Base-by-base conservation (phyloP, 2,113 vertebrate species). In the Acanthisitta chloris region DNA sequence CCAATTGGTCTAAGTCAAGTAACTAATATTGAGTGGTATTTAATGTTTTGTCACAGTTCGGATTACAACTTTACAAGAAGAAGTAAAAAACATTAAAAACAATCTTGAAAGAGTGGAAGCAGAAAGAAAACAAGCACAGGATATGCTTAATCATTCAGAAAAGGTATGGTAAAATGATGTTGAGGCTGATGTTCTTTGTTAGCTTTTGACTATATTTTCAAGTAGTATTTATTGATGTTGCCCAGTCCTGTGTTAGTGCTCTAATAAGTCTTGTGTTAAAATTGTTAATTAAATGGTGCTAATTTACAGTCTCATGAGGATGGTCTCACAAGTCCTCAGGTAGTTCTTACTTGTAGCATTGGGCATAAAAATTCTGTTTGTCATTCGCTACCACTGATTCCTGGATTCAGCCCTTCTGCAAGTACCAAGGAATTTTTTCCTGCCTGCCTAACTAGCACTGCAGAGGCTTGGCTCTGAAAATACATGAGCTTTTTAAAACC, bases 51-150 rank as follows among this genome's bases (percentile, higher is more conserved):
- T 48, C 73, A 57, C 96, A 99, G 99, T 98, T 97, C 98, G 99
- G 85, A 98, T 99, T 94, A 96, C 98, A 21, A 98, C 99, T 72
- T 97, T 99, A 95, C 99, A 99, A 97, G 99, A 99, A 92, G 99
- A 99, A 93, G 98, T 99, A 70, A 99, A 98, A 96, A 98, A 98
- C 93, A 84, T 99, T 94, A 99, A 99, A 97, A 97, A 98, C 93
- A 99, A 97, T 92, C 98, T 99, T 43, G 99, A 99, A 86, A 99
- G 98, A 98, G 98, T 98, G 67, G 99, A 99, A 97, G 91, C 71
- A 0, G 99, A 99, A 95, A 99, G 99, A 93, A 99, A 99, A 97
- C 99, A 99, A 94, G 98, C 98, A 69, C 99, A 99, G 92, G 99
- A 99, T 87, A 98, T 98, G 97, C 98, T 99, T 97, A 99, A 99